Evolutionary conservation across 2,888 invertebrate genomes (phyloP).

Genomic region (Barypeithes pellucidus): DNA sequence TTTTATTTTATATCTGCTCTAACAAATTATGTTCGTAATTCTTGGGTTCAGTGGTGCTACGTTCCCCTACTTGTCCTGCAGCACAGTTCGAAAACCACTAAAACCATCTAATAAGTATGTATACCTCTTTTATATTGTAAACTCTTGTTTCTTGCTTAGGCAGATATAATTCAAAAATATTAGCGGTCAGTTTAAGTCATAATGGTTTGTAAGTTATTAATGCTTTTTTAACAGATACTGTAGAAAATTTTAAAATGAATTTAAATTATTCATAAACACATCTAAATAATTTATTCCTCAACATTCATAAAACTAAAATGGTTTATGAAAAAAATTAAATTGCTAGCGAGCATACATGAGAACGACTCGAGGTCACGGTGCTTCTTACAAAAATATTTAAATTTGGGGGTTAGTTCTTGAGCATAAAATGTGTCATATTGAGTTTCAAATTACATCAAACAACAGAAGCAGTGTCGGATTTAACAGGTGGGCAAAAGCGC

Average conservation of each 20-base stretch:
- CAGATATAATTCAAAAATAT: slow-evolving; percentile 6
- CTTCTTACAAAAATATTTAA: too few species aligned
- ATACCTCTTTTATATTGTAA: not conserved
- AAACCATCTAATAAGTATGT: slow-evolving; percentile 5
- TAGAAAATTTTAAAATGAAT: not conserved
- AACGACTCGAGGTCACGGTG: too few species aligned
- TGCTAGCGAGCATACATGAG: too few species aligned
- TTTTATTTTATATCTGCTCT: too few species aligned
- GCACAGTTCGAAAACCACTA: not conserved
- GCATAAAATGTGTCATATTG: too few species aligned
- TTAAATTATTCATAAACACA: slow-evolving; percentile 6
- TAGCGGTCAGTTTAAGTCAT: slow-evolving; percentile 5
- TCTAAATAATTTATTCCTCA: slow-evolving; percentile 3
- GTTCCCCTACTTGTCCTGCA: too few species aligned
- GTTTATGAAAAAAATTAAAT: slow-evolving; percentile 3
- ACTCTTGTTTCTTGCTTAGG: not conserved
- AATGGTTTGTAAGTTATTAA: not conserved
- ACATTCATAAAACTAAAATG: not conserved
- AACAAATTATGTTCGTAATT: too few species aligned
- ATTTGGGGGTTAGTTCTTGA: too few species aligned
- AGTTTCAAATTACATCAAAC: too few species aligned
- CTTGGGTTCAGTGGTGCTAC: too few species aligned
- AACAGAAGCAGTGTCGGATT: too few species aligned
- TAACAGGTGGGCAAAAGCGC: too few species aligned
- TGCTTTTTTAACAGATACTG: not conserved